phyloP scores from a whole-genome alignment of 2,888 invertebrate species.

The Chymomyza amoena region DNA sequence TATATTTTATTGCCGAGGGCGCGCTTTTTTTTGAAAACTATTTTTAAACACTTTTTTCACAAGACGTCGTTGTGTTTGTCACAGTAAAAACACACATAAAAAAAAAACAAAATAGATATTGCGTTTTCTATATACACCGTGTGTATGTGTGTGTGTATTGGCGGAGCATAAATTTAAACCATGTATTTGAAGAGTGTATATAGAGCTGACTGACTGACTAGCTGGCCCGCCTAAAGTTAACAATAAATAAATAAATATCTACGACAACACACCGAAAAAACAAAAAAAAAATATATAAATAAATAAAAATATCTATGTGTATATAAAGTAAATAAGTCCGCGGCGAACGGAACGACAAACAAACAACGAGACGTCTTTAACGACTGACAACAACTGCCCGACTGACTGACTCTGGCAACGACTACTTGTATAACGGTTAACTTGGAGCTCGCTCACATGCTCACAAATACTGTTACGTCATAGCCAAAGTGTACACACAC shows the following conservation, averaged over 20 bases:
- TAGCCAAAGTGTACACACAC: background rate
- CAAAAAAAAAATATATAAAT: too few species aligned
- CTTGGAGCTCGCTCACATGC: background rate
- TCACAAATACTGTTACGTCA: background rate
- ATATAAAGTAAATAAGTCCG: background rate
- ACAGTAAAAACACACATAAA: constrained; percentile 17
- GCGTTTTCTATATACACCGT: background rate
- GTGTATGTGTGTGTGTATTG: background rate
- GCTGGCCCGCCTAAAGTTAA: background rate
- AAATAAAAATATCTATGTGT: too few species aligned
- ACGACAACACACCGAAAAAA: background rate
- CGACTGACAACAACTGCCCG: background rate
- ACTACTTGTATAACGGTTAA: constrained; percentile 1
- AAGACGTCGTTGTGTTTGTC: constrained; percentile 30
- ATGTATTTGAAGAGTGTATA: background rate
- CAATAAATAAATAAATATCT: background rate
- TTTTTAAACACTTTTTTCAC: constrained; percentile 47
- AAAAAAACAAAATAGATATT: background rate
- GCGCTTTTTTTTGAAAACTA: constrained; percentile 32
- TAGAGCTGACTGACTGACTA: background rate
- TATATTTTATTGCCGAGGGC: background rate
- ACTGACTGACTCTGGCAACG: background rate
- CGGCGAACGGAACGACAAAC: background rate
- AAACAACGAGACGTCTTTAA: background rate
- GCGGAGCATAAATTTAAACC: background rate